These are phyloP conservation scores for Lochmaea crataegi DNA, from an alignment of 2,888 invertebrate species.

Conservation along the genomic window DNA sequence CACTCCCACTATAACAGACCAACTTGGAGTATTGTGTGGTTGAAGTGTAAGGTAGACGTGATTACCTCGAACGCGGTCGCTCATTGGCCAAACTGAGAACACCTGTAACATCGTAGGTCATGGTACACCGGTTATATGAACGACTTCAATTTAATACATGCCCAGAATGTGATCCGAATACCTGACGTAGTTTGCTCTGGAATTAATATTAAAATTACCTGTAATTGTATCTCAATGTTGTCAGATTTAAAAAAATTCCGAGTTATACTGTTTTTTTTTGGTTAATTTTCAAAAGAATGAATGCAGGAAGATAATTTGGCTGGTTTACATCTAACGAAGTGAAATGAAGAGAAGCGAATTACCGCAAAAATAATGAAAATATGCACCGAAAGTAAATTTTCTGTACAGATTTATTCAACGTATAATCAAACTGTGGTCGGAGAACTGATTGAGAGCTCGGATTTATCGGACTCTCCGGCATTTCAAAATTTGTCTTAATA, in stretches of 20 bases:
- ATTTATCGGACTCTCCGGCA: not conserved
- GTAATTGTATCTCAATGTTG: not conserved
- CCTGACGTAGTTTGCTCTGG: not conserved
- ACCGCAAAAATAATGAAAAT: not conserved
- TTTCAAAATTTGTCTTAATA: not conserved
- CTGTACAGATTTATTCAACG: not conserved
- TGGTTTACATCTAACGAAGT: not conserved
- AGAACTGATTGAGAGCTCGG: not conserved
- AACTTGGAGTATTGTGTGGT: constrained; percentile 18
- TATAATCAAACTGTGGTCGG: not conserved
- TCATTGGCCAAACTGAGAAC: constrained; percentile 35
- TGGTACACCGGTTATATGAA: constrained; percentile 30
- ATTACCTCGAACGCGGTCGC: constrained; percentile 26
- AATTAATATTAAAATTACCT: constrained; percentile 6
- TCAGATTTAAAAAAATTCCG: not conserved
- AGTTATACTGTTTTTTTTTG: not conserved
- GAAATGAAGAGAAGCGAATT: no score
- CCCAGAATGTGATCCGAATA: constrained; percentile 25
- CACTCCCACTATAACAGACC: constrained; percentile 27
- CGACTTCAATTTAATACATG: constrained; percentile 9
- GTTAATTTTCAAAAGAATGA: not conserved
- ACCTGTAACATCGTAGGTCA: constrained; percentile 40
- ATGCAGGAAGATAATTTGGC: not conserved
- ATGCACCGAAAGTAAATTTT: not conserved
- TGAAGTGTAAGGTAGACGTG: constrained; percentile 24